A percentile compares a stretch with the other conserved stretches of the same genome.
Evolutionary conservation across 2,113 vertebrate genomes (phyloP).

Genomic region (Anseranas semipalmata): DNA sequence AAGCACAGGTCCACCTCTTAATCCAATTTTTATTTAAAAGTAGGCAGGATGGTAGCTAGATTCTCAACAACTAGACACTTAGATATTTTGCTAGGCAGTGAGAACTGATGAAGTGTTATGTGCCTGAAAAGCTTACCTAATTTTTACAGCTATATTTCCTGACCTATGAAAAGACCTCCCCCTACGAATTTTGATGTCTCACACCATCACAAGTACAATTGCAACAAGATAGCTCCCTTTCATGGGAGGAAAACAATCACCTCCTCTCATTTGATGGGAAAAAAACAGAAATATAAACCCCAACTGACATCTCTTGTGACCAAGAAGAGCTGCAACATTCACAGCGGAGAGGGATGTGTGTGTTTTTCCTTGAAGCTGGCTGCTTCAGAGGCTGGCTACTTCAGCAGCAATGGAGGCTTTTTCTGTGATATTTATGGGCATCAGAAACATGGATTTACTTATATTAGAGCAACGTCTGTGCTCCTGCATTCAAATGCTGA

Average conservation of each 20-base stretch:
- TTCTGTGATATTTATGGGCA: background rate
- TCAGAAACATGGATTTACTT: background rate
- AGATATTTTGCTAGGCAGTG: background rate
- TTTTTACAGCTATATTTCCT: background rate
- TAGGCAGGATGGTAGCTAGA: background rate
- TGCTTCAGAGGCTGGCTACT: background rate
- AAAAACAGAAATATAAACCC: background rate
- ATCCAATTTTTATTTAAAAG: background rate
- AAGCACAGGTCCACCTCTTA: background rate
- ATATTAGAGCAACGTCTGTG: background rate
- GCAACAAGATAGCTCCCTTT: background rate
- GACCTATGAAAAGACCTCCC: background rate
- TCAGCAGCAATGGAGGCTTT: background rate
- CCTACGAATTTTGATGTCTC: background rate
- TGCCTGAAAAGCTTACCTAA: background rate
- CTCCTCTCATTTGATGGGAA: background rate
- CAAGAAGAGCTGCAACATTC: background rate
- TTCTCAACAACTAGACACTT: background rate
- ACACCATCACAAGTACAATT: background rate
- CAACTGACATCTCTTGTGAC: background rate
- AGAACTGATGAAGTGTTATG: background rate
- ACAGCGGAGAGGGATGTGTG: background rate
- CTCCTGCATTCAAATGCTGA: background rate
- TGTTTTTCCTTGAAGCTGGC: background rate
- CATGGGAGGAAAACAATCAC: background rate